Base-by-base conservation (phyloP, 2,797 vertebrate species). In the Lagorchestes hirsutus region DNA sequence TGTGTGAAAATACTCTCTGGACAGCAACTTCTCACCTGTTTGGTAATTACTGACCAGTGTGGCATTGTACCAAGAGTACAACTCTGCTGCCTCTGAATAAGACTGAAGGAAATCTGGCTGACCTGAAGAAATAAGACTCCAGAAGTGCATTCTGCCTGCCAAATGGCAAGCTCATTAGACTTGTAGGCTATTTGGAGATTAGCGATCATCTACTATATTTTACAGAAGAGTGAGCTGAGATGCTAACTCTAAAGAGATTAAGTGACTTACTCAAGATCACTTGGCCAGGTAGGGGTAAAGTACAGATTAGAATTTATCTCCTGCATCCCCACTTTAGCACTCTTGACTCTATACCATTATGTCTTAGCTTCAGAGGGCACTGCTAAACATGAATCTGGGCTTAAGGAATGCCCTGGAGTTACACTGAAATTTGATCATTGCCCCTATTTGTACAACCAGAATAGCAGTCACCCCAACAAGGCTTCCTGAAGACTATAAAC, bases 41-140 rank as follows among this genome's bases (percentile, higher is more conserved):
- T 46, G 0, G 28, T 52, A 55, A n/a, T 87, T 54, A 22, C 16
- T n/a, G 46, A 56, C 40, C 12, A 74, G 9, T 59, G n/a, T 28
- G 59, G 50, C 90, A 18, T 24, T 40, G 0, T 92, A 12, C 10
- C 54, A 31, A 92, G 90, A 52, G 54, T 22, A 55, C 40, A 82
- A 46, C 22, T 22, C 74, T 82, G 22, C 22, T 82, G 74, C 2
- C 40, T 82, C 22, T 46, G 74, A 82, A 82, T 2, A 82, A 82
- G 74, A 82, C 74, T 27, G 40, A 82, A 82, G 40, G 74, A 82
- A 82, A 40, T 82, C 40, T 82, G 74, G 74, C 74, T 82, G 90
- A 27, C 57, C 6, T 59, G 40, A 12, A 91, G 55, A 97, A 96
- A 56, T 27, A 93, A 93, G 22, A 28, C 92, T 92, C 56, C 54